A percentile compares a stretch with the other conserved stretches of the same genome.
phyloP scores from a whole-genome alignment of 2,113 vertebrate genomes.

The Pteronura brasiliensis region DNA sequence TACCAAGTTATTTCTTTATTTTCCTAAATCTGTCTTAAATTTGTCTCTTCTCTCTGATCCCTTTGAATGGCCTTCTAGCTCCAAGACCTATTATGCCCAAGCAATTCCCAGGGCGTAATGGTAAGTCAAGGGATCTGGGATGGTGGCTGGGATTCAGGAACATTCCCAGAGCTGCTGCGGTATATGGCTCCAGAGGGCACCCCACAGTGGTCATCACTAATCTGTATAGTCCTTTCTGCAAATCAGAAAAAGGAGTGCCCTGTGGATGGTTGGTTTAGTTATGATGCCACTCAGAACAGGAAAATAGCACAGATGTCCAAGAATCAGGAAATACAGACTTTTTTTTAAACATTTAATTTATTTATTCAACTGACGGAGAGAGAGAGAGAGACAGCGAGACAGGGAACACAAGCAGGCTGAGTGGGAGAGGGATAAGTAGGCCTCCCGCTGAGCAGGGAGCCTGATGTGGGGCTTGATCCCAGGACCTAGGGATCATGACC shows the following conservation, averaged over 20 bases:
- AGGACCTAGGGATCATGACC: too few relatives aligned
- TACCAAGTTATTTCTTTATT: not conserved
- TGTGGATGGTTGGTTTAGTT: not conserved
- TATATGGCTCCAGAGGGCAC: accelerated
- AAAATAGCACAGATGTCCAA: not conserved
- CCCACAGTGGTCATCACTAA: not conserved
- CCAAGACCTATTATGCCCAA: accelerated
- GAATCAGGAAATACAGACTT: not conserved
- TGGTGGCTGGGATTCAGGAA: not conserved
- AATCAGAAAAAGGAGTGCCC: not conserved
- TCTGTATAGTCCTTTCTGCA: not conserved
- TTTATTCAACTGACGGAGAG: too few relatives aligned
- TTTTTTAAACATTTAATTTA: too few relatives aligned
- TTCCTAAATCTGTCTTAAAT: not conserved
- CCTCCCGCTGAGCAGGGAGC: too few relatives aligned
- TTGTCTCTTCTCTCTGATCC: not conserved
- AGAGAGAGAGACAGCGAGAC: too few relatives aligned
- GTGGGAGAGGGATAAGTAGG: too few relatives aligned
- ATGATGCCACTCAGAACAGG: not conserved
- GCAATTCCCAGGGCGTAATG: not conserved
- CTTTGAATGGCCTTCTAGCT: not conserved
- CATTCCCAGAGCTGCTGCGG: too few relatives aligned
- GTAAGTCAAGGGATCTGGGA: not conserved
- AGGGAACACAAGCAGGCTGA: too few relatives aligned
- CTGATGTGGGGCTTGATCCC: too few relatives aligned